phyloP scores from a whole-genome alignment of 37 sponge, comb jelly and placozoan genomes.

The Crambe crambe region DNA sequence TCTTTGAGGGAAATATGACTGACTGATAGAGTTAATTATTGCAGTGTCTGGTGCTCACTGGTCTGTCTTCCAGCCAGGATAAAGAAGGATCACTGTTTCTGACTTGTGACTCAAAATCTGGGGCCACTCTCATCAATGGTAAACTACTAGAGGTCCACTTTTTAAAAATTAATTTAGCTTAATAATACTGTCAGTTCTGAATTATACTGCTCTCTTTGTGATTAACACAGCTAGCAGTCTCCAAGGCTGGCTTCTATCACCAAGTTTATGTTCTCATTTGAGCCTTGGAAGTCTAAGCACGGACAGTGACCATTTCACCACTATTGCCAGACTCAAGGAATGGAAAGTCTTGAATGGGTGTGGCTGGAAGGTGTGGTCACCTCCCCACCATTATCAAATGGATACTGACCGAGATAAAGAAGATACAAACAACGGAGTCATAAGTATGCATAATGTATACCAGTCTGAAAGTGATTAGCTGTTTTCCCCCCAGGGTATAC shows the following conservation, averaged over 20 bases:
- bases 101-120: not conserved
- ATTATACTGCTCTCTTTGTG: too few relatives aligned
- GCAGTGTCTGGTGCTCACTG: not conserved
- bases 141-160: too few relatives aligned
- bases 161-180: too few relatives aligned
- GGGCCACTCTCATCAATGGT: constrained; percentile 2
- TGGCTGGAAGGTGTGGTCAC: constrained; percentile 4
- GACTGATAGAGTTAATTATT: too few relatives aligned
- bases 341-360: constrained; percentile 5
- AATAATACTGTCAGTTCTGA: too few relatives aligned
- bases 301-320: constrained; percentile 7
- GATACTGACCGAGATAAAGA: not conserved
- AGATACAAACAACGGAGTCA: not conserved
- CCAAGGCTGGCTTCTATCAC: constrained; percentile 2
- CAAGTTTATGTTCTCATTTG: not conserved
- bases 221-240: constrained; percentile 7
- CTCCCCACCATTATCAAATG: not conserved
- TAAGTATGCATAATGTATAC: not conserved
- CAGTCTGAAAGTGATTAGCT: not conserved
- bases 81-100: not conserved
- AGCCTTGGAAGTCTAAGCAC: not conserved
- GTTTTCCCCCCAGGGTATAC: not conserved
- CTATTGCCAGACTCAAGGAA: not conserved
- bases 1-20: too few relatives aligned
- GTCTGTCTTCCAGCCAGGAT: not conserved